Conservation (phyloP, 2,888 invertebrate genomes). For the Ophraella communa region DNA sequence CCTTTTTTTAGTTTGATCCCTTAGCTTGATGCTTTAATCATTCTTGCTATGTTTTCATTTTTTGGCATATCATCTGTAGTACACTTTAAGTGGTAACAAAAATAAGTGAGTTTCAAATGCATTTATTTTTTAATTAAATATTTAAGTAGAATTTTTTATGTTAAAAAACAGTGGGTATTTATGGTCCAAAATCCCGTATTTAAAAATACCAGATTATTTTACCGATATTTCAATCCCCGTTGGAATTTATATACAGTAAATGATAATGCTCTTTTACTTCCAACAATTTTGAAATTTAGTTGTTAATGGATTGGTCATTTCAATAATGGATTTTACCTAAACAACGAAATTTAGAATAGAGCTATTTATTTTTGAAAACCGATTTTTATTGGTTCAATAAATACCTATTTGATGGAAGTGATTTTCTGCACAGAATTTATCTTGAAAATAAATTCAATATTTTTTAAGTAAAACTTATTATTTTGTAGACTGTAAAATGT, state of each 20-base stretch:
- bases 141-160: too few relatives aligned
- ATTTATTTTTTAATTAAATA: too few relatives aligned
- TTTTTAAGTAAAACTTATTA: not conserved
- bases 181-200: not conserved
- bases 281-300: not conserved
- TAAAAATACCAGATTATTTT: not conserved
- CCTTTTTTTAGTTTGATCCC: too few relatives aligned
- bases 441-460: too few relatives aligned
- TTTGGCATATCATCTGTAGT: too few relatives aligned
- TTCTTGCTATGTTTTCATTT: too few relatives aligned
- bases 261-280: not conserved
- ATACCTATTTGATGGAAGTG: not conserved
- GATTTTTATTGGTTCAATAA: not conserved
- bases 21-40: too few relatives aligned
- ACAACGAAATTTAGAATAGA: not conserved
- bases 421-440: too few relatives aligned
- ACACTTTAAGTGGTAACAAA: too few relatives aligned
- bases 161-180: too few relatives aligned
- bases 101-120: too few relatives aligned
- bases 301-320: not conserved
- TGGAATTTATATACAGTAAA: not conserved
- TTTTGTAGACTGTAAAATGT: not conserved
- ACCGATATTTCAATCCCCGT: not conserved
- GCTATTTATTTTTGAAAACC: not conserved
- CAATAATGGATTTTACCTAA: not conserved